Percentiles rank a stretch among this genome's conserved stretches.
phyloP scores from a whole-genome alignment of 2,797 vertebrate species.

The Eleutherodactylus coqui region DNA sequence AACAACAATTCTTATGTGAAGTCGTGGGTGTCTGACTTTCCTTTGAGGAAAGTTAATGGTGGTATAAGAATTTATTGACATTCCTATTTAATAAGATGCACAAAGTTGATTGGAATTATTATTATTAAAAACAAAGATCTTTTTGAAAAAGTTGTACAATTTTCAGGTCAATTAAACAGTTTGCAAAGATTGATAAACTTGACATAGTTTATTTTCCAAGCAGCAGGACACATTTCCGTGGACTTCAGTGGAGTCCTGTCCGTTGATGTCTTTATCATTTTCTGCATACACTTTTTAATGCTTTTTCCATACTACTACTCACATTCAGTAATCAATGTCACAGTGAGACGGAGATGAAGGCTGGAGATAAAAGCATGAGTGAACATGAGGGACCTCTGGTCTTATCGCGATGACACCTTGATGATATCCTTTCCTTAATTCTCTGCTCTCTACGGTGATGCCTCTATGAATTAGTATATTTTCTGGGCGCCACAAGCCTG shows the following conservation, averaged over 20 bases:
- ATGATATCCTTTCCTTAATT: slow-evolving; percentile 48
- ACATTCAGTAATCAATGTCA: slow-evolving; percentile 50
- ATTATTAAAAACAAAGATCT: not conserved
- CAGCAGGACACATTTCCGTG: slow-evolving; percentile 22
- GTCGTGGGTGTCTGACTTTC: too few relatives aligned
- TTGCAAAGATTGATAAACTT: slow-evolving; percentile 36
- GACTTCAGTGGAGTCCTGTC: not conserved
- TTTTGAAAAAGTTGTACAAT: not conserved
- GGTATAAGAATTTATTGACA: too few relatives aligned
- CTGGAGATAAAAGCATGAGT: slow-evolving; percentile 41
- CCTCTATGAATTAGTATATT: slow-evolving; percentile 58
- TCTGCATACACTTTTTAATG: slow-evolving; percentile 27
- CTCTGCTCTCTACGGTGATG: slow-evolving; percentile 30
- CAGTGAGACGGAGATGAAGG: slow-evolving; percentile 41
- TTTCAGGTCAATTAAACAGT: slow-evolving; percentile 22
- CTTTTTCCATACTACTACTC: slow-evolving; percentile 9
- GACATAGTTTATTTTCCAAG: slow-evolving; percentile 23
- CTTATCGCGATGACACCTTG: slow-evolving; percentile 48
- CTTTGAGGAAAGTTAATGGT: too few relatives aligned
- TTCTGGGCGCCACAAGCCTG: slow-evolving; percentile 61
- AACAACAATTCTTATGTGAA: not conserved
- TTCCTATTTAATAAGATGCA: not conserved
- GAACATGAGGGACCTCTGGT: slow-evolving; percentile 26
- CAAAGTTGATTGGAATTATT: not conserved
- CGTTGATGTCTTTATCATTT: slow-evolving; percentile 34